phyloP scores from a whole-genome alignment of 2,888 invertebrate species.

The Acronicta psi region DNA sequence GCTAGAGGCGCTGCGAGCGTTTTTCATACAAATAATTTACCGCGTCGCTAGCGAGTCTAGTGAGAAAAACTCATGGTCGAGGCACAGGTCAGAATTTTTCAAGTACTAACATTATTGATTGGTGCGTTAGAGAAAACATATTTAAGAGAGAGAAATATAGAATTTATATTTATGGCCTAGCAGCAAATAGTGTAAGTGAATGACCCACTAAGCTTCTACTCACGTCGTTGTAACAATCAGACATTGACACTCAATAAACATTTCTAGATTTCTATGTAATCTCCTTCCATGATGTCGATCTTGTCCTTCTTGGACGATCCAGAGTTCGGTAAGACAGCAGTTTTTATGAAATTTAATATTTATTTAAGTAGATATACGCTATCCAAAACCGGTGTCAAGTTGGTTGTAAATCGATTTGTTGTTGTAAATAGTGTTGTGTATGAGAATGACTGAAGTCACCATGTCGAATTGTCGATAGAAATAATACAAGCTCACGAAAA shows the following conservation, averaged over 20 bases:
- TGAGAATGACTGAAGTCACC: slow-evolving; percentile 76
- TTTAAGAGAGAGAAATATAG: background rate
- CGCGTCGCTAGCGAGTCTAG: too few species aligned
- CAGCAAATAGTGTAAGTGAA: background rate
- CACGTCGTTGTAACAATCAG: too few species aligned
- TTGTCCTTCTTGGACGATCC: slow-evolving; percentile 51
- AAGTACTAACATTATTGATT: too few species aligned
- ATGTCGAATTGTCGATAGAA: slow-evolving; percentile 60
- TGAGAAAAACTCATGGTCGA: too few species aligned
- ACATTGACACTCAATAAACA: slow-evolving; percentile 1
- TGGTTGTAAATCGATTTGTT: slow-evolving; percentile 76
- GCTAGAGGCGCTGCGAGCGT: too few species aligned
- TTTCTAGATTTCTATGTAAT: slow-evolving; percentile 3
- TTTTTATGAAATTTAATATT: slow-evolving; percentile 56
- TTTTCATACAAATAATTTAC: too few species aligned
- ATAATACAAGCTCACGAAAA: slow-evolving; percentile 21
- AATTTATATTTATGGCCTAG: slow-evolving; percentile 3
- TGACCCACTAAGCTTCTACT: background rate
- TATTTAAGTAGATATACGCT: slow-evolving; percentile 63
- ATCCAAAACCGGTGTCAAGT: slow-evolving; percentile 67
- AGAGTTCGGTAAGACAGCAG: slow-evolving; percentile 51
- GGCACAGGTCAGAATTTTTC: too few species aligned
- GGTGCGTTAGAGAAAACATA: too few species aligned
- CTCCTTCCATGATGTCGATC: background rate
- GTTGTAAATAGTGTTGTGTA: slow-evolving; percentile 77